Percentiles rank a stretch among this genome's conserved stretches.
These are phyloP conservation scores for Butorides virescens DNA, from an alignment of 2,113 vertebrate species.

Conservation along the genomic window DNA sequence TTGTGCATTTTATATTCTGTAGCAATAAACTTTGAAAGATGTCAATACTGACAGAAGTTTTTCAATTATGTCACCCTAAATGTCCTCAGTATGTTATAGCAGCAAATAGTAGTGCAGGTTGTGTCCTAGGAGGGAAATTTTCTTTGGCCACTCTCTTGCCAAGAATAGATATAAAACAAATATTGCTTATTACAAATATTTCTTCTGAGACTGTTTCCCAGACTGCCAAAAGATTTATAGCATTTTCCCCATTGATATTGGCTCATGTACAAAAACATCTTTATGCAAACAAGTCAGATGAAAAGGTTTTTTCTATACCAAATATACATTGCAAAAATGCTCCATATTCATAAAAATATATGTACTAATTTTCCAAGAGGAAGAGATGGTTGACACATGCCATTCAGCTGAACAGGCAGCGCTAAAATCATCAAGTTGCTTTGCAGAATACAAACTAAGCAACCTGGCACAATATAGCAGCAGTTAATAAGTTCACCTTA, in stretches of 20 bases:
- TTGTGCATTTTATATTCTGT: neutral
- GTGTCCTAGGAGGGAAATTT: neutral
- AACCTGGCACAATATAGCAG: neutral
- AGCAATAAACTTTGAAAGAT: neutral
- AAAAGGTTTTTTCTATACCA: neutral
- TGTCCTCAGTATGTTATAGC: neutral
- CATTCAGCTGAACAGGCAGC: neutral
- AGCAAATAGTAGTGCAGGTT: neutral
- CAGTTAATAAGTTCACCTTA: neutral
- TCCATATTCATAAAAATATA: neutral
- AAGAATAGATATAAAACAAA: conserved; percentile 38
- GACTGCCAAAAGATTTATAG: neutral
- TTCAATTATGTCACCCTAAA: neutral
- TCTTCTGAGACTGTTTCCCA: conserved; percentile 24
- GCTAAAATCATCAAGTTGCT: neutral
- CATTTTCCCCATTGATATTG: neutral
- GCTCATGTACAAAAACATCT: neutral
- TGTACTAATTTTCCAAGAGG: neutral
- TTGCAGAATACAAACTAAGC: neutral
- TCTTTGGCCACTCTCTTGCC: neutral
- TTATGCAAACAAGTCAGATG: neutral
- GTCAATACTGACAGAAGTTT: neutral
- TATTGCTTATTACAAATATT: conserved; percentile 26
- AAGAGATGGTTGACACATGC: neutral
- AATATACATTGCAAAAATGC: neutral